A percentile compares a stretch with the other conserved stretches of the same genome.
Conservation (phyloP, 2,797 vertebrate species). For the Anguilla marmorata region DNA sequence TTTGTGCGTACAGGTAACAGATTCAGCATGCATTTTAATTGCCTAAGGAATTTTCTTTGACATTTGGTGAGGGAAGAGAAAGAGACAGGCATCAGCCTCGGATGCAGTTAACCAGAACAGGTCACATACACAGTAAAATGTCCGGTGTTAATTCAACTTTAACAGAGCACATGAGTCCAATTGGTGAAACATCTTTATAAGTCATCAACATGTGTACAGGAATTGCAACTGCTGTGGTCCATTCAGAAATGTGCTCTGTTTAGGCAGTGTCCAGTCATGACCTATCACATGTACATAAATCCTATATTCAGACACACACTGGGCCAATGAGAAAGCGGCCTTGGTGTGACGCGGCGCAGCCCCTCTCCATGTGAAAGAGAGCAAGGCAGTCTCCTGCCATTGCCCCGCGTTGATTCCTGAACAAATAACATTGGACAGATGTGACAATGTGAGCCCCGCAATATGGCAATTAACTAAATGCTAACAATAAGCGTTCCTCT, state of each 20-base stretch:
- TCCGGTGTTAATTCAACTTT: too few relatives aligned
- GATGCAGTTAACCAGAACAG: too few relatives aligned
- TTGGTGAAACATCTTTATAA: neutral
- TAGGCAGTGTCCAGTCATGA: neutral
- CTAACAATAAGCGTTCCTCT: slow-evolving; percentile 52
- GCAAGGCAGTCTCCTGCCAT: neutral
- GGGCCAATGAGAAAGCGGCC: neutral
- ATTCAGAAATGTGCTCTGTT: neutral
- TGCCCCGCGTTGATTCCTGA: neutral
- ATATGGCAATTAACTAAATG: slow-evolving; percentile 47
- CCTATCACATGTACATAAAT: neutral
- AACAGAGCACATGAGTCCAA: too few relatives aligned
- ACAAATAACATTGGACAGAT: slow-evolving; percentile 12
- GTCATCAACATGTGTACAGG: too few relatives aligned
- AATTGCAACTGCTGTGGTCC: neutral
- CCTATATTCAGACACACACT: neutral
- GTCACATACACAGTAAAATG: too few relatives aligned
- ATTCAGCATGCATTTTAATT: too few relatives aligned
- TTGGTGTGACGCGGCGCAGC: neutral
- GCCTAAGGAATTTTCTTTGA: too few relatives aligned
- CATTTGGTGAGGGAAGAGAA: too few relatives aligned
- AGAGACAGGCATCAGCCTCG: too few relatives aligned
- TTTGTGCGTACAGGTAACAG: too few relatives aligned
- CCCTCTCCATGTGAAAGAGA: neutral
- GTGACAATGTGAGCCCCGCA: neutral